Conservation (phyloP, 2,888 invertebrate species). For the Drosophila percnosoma region DNA sequence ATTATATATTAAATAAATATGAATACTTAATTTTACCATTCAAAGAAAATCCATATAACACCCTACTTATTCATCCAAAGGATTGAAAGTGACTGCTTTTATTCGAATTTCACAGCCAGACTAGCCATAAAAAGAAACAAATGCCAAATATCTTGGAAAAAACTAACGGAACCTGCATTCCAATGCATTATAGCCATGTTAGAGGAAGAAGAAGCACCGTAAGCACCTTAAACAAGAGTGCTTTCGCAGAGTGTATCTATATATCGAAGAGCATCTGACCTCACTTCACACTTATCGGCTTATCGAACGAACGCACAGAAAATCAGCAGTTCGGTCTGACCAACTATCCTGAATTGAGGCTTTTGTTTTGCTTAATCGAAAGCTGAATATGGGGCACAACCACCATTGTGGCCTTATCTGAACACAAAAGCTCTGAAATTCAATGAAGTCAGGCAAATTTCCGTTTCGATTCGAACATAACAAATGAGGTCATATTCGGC, state of each 20-base stretch:
- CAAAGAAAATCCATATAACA: not conserved
- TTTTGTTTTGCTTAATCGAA: not conserved
- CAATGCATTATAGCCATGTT: not conserved
- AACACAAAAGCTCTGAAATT: not conserved
- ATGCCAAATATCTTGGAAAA: not conserved
- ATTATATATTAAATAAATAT: not conserved
- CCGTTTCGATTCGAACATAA: not conserved
- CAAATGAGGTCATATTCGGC: not conserved
- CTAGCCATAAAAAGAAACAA: not conserved
- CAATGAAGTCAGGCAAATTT: slow-evolving; percentile 4
- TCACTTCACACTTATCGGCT: not conserved
- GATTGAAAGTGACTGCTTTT: too few species aligned
- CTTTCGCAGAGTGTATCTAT: not conserved
- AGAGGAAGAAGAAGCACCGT: too few species aligned
- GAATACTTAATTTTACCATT: not conserved
- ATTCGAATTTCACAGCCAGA: too few species aligned
- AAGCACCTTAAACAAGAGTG: not conserved
- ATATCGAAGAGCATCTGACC: not conserved
- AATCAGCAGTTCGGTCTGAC: not conserved
- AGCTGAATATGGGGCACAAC: not conserved
- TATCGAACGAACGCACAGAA: not conserved
- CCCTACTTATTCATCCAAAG: not conserved
- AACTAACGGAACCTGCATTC: not conserved
- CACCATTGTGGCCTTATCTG: not conserved
- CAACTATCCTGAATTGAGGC: not conserved